Percentiles rank a stretch among this genome's conserved stretches.
Evolutionary conservation across 2,113 vertebrate species (phyloP).

Genomic region (Mirza zaza): DNA sequence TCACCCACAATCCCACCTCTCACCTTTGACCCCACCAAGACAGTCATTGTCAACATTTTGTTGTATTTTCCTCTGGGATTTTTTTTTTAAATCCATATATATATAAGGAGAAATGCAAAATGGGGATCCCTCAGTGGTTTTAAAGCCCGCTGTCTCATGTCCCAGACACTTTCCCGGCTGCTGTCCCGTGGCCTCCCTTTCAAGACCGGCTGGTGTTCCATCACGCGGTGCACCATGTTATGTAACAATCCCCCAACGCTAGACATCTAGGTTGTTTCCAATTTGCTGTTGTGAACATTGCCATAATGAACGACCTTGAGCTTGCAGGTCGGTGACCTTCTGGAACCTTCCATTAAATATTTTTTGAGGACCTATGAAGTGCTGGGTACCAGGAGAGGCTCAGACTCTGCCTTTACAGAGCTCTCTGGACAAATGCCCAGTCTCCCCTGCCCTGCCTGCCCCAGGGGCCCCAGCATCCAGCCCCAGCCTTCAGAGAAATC

Average conservation of each 20-base stretch:
- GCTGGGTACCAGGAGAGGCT: background rate
- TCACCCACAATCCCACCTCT: background rate
- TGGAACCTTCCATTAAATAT: background rate
- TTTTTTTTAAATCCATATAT: background rate
- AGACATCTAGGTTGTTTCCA: background rate
- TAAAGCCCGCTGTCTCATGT: rapidly evolving
- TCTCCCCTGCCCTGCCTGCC: background rate
- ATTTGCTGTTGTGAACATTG: background rate
- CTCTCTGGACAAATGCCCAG: background rate
- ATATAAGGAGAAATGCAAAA: background rate
- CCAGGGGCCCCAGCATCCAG: background rate
- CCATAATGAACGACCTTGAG: background rate
- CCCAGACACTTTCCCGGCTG: background rate
- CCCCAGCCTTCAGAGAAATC: background rate
- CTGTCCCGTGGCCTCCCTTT: background rate
- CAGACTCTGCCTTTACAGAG: background rate
- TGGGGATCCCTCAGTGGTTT: background rate
- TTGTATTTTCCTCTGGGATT: background rate
- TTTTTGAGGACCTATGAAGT: background rate
- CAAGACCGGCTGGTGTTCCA: rapidly evolving
- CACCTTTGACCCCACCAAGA: background rate
- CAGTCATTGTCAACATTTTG: background rate
- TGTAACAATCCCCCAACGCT: background rate
- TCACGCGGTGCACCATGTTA: rapidly evolving
- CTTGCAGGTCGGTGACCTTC: background rate